Evolutionary conservation across 2,888 invertebrate species (phyloP), one percentile per base, ranked within the genome.

Genomic region (Odontothrips loti): DNA sequence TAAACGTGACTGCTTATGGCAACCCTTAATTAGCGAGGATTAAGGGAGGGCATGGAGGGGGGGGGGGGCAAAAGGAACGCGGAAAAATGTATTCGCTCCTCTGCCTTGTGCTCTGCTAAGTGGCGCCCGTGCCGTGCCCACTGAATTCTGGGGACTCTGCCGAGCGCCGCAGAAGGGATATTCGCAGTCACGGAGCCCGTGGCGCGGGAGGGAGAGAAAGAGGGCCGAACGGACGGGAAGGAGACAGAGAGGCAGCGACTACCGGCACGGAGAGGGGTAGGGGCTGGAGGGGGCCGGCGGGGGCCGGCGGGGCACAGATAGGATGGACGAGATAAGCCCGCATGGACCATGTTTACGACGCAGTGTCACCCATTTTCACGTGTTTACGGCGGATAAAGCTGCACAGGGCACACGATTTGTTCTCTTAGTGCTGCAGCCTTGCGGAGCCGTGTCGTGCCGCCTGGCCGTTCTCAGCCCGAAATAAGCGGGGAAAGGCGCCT

Each of bases 1-100:
- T 58, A 58, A 58, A 58, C 58, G 58, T 58, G 58, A 58, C 58
- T 58, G 58, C 58, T 58, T 58, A 58, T 58, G 58, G 58, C 58
- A 58, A 58, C 58, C 58, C 58, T 58, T 58, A 58, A 58, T 58
- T 58, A 58, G 58, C 10, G 58, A 17, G 15, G 58, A n/a, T 17
- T 6, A 58, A 17, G 17, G 58, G 58, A 15, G 58, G 17, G 58
- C 12, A 58, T 17, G 51, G 9, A 51, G 51, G 20, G 51, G 6
- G 51, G 51, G 6, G 15, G n/a, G 51, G 51, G 3, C 51, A 51
- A 17, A 17, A 12, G 51, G 51, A 12, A 15, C n/a, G n/a, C 58
- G 58, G 58, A n/a, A n/a, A 43, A 58, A 58, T 58, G 58, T 8
- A 58, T n/a, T 58, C 34, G 34, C 34, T 43, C 34, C 34, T 43